Evolutionary conservation across 2,888 invertebrate species (phyloP).

Genomic region (Nephrocerus scutellatus): DNA sequence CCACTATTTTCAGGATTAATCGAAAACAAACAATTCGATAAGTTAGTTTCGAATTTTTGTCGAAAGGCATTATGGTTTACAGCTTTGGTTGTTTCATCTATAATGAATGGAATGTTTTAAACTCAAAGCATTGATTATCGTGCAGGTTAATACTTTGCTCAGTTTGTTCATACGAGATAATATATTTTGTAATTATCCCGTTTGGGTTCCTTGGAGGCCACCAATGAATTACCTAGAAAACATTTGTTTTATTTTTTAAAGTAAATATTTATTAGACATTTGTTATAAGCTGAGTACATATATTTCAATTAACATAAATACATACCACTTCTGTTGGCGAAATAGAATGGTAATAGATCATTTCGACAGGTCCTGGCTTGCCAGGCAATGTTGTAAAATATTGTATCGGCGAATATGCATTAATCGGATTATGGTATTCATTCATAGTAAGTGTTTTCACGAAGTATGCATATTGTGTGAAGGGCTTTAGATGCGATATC

Average conservation of each 20-base stretch:
- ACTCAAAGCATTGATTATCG: neutral
- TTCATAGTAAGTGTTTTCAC: constrained; percentile 84
- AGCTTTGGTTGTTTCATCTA: neutral
- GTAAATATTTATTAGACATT: too few species aligned
- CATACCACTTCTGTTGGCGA: constrained; percentile 37
- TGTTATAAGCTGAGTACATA: too few species aligned
- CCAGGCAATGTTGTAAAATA: constrained; percentile 69
- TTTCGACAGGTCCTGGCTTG: constrained; percentile 35
- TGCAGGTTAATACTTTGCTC: neutral
- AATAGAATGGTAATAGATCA: constrained; percentile 33
- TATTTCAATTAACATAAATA: constrained; percentile 1
- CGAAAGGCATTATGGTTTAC: too few species aligned
- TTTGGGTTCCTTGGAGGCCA: constrained; percentile 41
- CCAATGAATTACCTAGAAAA: constrained; percentile 35
- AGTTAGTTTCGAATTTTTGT: too few species aligned
- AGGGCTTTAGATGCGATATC: constrained; percentile 68
- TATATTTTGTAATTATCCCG: constrained; percentile 34
- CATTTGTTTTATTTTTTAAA: too few species aligned
- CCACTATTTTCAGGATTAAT: constrained; percentile 26
- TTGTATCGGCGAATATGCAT: constrained; percentile 73
- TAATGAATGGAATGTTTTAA: neutral
- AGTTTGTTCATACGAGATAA: constrained; percentile 25
- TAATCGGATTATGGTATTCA: constrained; percentile 57
- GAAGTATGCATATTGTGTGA: constrained; percentile 88
- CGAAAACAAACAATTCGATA: too few species aligned